Evolutionary conservation across 2,797 vertebrate species (phyloP).

Genomic region (Parambassis ranga): DNA sequence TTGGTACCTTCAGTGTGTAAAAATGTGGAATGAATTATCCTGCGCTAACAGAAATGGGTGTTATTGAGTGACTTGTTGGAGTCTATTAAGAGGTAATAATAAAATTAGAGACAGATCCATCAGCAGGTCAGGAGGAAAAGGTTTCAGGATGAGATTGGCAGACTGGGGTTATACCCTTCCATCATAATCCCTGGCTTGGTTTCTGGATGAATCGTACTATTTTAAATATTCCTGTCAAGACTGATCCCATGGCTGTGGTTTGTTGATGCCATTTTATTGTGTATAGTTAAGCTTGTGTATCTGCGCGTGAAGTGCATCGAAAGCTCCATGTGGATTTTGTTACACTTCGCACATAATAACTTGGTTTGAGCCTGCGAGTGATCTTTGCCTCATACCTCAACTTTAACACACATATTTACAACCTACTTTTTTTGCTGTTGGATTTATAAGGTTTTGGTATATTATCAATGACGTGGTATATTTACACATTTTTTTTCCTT

Average conservation of each 20-base stretch:
- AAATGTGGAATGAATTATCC: constrained; percentile 68
- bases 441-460: background rate
- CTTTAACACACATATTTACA: constrained; percentile 20
- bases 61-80: constrained; percentile 63
- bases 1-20: constrained; percentile 37
- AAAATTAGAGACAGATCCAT: constrained; percentile 63
- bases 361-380: background rate
- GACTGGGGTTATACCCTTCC: constrained; percentile 40
- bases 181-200: constrained; percentile 33
- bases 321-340: constrained; percentile 41
- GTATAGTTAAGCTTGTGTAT: constrained; percentile 34
- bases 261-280: constrained; percentile 42
- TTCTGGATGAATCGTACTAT: constrained; percentile 43
- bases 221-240: constrained; percentile 48
- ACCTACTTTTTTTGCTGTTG: background rate
- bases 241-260: constrained; percentile 30
- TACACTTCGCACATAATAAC: constrained; percentile 23
- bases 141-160: constrained; percentile 34
- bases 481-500: background rate
- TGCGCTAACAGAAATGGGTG: constrained; percentile 57
- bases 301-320: constrained; percentile 28
- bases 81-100: constrained; percentile 69
- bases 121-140: constrained; percentile 28
- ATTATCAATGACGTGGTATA: background rate
- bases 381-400: constrained; percentile 32